phyloP scores from a whole-genome alignment of 2,888 invertebrate species.

The Parthenolecanium corni region DNA sequence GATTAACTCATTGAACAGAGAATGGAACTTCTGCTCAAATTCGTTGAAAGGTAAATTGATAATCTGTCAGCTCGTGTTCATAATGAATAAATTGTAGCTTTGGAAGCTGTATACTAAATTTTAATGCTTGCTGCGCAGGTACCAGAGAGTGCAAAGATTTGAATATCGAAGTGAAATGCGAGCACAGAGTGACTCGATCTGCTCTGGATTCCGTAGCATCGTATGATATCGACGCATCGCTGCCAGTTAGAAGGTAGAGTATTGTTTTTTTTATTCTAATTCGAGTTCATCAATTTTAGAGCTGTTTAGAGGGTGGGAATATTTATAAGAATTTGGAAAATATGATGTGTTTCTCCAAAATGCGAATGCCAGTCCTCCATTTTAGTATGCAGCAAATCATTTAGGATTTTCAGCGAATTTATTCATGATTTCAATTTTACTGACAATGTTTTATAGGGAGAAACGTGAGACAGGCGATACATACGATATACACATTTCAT shows the following conservation, averaged over 20 bases:
- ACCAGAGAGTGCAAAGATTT: conserved; percentile 79
- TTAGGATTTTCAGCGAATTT: conserved; percentile 38
- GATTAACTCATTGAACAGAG: conserved; percentile 79
- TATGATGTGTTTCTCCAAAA: not conserved
- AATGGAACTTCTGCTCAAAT: conserved; percentile 95
- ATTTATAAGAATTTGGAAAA: not conserved
- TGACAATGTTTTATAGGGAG: conserved; percentile 35
- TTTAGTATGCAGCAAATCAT: too few species aligned
- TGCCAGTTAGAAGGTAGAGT: conserved; percentile 75
- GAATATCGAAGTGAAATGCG: conserved; percentile 82
- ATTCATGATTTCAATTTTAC: conserved; percentile 31
- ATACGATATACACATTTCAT: conserved; percentile 81
- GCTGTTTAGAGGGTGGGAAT: too few species aligned
- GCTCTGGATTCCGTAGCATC: conserved; percentile 50
- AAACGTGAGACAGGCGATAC: conserved; percentile 71
- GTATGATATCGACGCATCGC: conserved; percentile 67
- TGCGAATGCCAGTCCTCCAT: not conserved
- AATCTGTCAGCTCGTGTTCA: not conserved
- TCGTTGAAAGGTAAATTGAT: conserved; percentile 57
- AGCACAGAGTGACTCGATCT: conserved; percentile 50
- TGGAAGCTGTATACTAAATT: not conserved
- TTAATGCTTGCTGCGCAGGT: conserved; percentile 39
- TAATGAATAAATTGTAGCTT: too few species aligned
- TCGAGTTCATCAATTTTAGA: not conserved
- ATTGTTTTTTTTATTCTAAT: conserved; percentile 36